Evolutionary conservation across 2,113 vertebrate genomes (phyloP).

Genomic region (Pontoporia blainvillei): DNA sequence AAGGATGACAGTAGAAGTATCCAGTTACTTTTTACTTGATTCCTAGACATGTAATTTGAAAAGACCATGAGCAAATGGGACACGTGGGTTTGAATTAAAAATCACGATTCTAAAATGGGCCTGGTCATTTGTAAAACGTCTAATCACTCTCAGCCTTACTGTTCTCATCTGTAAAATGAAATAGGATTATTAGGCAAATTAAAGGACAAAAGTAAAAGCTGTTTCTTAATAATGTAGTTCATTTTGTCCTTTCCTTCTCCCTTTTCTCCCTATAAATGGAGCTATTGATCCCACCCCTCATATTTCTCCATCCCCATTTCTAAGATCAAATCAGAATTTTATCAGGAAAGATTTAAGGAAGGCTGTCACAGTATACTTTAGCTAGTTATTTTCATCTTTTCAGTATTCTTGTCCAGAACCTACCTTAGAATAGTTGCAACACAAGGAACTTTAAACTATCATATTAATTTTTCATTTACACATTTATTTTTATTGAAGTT

Average conservation of each 20-base stretch:
- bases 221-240: not conserved
- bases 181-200: not conserved
- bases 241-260: not conserved
- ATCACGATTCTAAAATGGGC: not conserved
- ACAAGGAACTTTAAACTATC: not conserved
- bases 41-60: not conserved
- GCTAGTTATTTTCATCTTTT: not conserved
- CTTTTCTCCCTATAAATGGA: not conserved
- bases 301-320: not conserved
- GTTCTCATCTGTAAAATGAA: not conserved
- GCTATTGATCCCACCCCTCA: not conserved
- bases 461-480: not conserved
- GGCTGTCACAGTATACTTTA: not conserved
- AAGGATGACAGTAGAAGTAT: not conserved
- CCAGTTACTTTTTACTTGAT: not conserved
- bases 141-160: not conserved
- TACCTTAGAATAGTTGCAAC: not conserved
- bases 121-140: not conserved
- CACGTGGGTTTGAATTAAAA: not conserved
- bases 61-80: not conserved
- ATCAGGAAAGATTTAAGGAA: not conserved
- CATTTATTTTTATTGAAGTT: not conserved
- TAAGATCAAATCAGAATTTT: not conserved
- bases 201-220: not conserved
- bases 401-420: not conserved